Evolutionary conservation across 2,797 vertebrate genomes (phyloP).

Genomic region (Cichlasoma orientale): DNA sequence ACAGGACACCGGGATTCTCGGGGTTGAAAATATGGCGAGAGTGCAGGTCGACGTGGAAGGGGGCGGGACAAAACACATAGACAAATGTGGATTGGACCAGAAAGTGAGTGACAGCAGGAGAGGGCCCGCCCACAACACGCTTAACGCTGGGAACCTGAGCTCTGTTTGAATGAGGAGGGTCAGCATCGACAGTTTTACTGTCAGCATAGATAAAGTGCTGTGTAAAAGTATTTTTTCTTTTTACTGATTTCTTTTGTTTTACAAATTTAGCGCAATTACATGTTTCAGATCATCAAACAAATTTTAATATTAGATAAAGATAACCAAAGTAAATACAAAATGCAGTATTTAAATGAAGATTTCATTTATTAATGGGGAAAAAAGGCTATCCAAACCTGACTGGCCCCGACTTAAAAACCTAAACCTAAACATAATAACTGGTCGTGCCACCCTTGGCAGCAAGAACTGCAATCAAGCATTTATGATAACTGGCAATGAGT

Average conservation of each 20-base stretch:
- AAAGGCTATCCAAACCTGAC: too few species aligned
- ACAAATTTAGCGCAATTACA: too few species aligned
- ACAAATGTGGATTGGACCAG: constrained; percentile 65
- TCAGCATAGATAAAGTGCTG: too few species aligned
- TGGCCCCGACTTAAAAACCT: background rate
- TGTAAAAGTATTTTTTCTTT: too few species aligned
- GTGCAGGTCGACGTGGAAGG: constrained; percentile 94
- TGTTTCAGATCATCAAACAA: too few species aligned
- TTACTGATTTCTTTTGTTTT: too few species aligned
- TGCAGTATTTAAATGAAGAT: too few species aligned
- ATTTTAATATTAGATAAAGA: too few species aligned
- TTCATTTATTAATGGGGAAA: too few species aligned
- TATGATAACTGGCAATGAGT: too few species aligned
- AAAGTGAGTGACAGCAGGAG: constrained; percentile 25
- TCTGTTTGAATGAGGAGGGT: background rate
- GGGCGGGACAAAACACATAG: constrained; percentile 84
- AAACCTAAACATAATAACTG: background rate
- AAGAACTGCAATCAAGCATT: background rate
- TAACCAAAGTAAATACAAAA: too few species aligned
- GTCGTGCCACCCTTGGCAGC: background rate
- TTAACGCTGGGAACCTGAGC: background rate
- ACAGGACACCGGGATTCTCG: constrained; percentile 30
- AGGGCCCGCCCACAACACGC: constrained; percentile 23
- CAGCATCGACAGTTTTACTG: background rate
- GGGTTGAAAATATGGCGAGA: constrained; percentile 88